Base-by-base conservation (phyloP, 2,888 invertebrate species). In the Brachypalpus laphriformis region DNA sequence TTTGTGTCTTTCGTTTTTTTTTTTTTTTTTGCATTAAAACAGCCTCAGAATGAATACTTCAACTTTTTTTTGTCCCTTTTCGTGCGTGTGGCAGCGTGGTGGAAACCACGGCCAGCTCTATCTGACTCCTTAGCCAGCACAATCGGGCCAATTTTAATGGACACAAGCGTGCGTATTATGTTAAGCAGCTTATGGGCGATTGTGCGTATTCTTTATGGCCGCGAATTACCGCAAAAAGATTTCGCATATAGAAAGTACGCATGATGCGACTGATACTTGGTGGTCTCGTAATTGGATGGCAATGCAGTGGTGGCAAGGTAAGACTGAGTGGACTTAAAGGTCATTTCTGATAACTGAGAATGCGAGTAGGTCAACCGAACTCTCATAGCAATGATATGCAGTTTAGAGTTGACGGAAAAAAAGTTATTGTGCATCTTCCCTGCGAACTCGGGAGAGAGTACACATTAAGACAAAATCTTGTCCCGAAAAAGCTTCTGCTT, bases 181-280 rank as follows among this genome's bases (percentile, higher is more conserved):
- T 74, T 70, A 80, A 80, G 83, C 78, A 37, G 74, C 83, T 83
- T 80, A 80, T 68, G 18, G 68, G 34, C 63, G 37, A 83, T 80
- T 83, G 83, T 78, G 78, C 70, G 80, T 80, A 57, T 70, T 57
- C 47, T 75, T 70, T 45, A 37, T 83, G 68, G 18, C 25, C 8
- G 49, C 34, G 25, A 56, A 68, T 78, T 83, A 83, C 49, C 59
- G 61, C 49, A 56, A 72, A 72, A 68, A 47, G 66, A 31, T 63
- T 76, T 49, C 25, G 16, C 25, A 37, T 49, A 18, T 42, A 1
- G 14, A 3, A 6, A 34, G 49, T 49, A 31, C 14, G 22, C 78
- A 72, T 78, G 78, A 83, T 74, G 72, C n/a, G n/a, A n/a, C n/a
- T n/a, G 61, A 82, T 59, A 61, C 77, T 40, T 65, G 28, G 42